These are phyloP conservation scores for Drosophila albomicans DNA, from an alignment of 1,140 invertebrate genomes.

Conservation along the genomic window DNA sequence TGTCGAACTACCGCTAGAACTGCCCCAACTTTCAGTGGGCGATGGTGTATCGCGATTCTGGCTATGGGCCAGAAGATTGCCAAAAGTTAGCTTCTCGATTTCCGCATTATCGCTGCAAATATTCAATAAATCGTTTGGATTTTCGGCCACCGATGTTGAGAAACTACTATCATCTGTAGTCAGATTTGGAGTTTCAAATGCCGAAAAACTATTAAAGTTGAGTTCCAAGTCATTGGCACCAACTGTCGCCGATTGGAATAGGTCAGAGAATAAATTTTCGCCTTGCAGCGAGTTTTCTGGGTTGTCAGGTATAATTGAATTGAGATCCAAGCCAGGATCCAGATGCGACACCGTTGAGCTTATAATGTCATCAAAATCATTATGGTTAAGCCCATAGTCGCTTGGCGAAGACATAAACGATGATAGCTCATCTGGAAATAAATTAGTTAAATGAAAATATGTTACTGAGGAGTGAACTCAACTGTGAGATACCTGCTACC, in stretches of 20 bases:
- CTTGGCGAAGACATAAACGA: slow-evolving; percentile 53
- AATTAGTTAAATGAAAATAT: no score
- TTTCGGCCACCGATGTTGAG: slow-evolving; percentile 16
- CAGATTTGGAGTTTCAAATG: slow-evolving; percentile 9
- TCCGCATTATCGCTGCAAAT: slow-evolving; percentile 57
- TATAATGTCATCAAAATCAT: slow-evolving; percentile 67
- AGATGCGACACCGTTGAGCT: slow-evolving; percentile 54
- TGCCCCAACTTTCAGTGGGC: slow-evolving; percentile 70
- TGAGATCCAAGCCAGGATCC: slow-evolving; percentile 62
- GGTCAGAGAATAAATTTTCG: slow-evolving; percentile 43
- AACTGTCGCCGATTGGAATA: slow-evolving; percentile 26
- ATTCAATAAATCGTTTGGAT: slow-evolving; percentile 55
- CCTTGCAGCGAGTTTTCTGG: slow-evolving; percentile 6
- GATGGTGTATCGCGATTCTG: slow-evolving; percentile 69
- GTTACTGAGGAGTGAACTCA: no score
- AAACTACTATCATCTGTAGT: slow-evolving; percentile 4
- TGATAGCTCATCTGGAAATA: slow-evolving; percentile 66
- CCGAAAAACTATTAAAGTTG: slow-evolving; percentile 41
- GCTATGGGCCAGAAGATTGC: slow-evolving; percentile 38
- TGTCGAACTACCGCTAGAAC: slow-evolving; percentile 64
- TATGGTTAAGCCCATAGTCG: slow-evolving; percentile 57
- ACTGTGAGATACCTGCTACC: no score
- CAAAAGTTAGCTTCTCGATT: slow-evolving; percentile 51
- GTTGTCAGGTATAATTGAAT: slow-evolving; percentile 46
- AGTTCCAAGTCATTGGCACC: slow-evolving; percentile 50